phyloP scores from a whole-genome alignment of 2,888 invertebrate species.

The Agapostemon virescens region DNA sequence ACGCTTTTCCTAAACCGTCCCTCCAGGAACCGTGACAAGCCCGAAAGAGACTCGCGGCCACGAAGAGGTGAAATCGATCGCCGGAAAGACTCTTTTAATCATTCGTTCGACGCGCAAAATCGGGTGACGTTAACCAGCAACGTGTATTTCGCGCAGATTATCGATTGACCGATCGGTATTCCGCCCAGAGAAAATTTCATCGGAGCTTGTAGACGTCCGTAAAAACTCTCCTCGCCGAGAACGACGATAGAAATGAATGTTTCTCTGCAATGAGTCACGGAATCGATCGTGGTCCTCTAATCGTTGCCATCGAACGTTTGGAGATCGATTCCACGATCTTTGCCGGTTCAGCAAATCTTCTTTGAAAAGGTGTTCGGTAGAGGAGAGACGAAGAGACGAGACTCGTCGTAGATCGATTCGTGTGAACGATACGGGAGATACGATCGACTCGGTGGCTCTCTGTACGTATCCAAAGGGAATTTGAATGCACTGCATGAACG shows the following conservation, averaged over 20 bases:
- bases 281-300: not conserved
- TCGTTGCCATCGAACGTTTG: not conserved
- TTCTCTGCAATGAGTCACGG: conserved; percentile 19
- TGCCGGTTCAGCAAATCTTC: not conserved
- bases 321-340: not conserved
- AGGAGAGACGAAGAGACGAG: not conserved
- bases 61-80: not conserved
- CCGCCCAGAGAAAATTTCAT: not conserved
- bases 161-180: not conserved
- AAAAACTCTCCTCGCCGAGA: conserved; percentile 12
- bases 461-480: conserved; percentile 42
- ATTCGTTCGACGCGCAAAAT: conserved; percentile 33
- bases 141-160: not conserved
- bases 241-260: conserved; percentile 45
- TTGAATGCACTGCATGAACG: conserved; percentile 55
- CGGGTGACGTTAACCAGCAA: conserved; percentile 40
- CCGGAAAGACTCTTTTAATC: conserved; percentile 1
- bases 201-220: not conserved
- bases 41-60: not conserved
- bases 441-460: not conserved
- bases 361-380: not conserved
- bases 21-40: conserved; percentile 37
- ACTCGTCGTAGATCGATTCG: not conserved
- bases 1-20: conserved; percentile 4
- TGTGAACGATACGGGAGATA: not conserved